These are phyloP conservation scores for Terebella lapidaria DNA, from an alignment of 2,888 invertebrate genomes.

Conservation along the genomic window DNA sequence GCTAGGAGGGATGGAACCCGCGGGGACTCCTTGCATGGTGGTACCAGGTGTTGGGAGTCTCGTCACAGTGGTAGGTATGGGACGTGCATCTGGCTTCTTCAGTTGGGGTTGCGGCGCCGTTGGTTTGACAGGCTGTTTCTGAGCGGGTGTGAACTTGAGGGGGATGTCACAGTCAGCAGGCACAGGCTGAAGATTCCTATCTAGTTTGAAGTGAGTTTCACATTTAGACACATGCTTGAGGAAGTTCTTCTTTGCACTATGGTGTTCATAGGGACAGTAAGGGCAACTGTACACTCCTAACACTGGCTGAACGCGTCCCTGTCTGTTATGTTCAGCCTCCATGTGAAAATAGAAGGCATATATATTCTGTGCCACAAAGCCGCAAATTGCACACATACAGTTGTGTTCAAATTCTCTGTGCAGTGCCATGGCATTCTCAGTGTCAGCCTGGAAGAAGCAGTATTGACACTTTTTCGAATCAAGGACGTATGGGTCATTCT, in stretches of 20 bases:
- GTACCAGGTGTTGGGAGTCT: not conserved
- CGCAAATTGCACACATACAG: slow-evolving; percentile 72
- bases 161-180: slow-evolving; percentile 24
- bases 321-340: slow-evolving; percentile 81
- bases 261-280: slow-evolving; percentile 83
- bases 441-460: slow-evolving; percentile 16
- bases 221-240: slow-evolving; percentile 83
- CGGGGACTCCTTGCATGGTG: not conserved
- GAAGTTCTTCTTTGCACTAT: slow-evolving; percentile 81
- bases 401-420: slow-evolving; percentile 48
- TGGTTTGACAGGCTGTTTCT: not conserved
- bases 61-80: not conserved
- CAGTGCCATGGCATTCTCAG: slow-evolving; percentile 14
- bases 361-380: slow-evolving; percentile 71
- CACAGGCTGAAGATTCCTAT: slow-evolving; percentile 71
- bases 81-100: not conserved
- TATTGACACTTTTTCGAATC: slow-evolving; percentile 3
- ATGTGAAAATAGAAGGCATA: slow-evolving; percentile 68
- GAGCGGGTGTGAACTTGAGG: slow-evolving; percentile 4
- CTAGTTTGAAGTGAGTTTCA: slow-evolving; percentile 82
- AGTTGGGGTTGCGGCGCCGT: not conserved
- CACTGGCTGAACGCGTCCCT: slow-evolving; percentile 77
- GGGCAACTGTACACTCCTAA: slow-evolving; percentile 61
- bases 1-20: not conserved
- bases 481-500: slow-evolving; percentile 7